phyloP scores from a whole-genome alignment of 2,113 vertebrate genomes.

The Lampris megalopsis region DNA sequence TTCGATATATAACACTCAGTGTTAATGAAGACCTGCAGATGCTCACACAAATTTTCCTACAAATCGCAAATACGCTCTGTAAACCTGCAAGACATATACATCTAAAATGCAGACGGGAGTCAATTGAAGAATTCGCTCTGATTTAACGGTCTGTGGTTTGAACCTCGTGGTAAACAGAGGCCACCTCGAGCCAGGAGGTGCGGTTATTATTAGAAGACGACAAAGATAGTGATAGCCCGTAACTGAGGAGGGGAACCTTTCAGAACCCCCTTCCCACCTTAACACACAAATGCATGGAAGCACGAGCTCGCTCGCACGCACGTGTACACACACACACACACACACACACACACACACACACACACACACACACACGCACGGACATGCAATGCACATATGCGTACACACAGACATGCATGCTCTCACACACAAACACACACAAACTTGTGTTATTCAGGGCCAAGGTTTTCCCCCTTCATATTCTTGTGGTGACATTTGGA shows the following conservation, averaged over 20 bases:
- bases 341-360: not conserved
- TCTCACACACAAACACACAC: slow-evolving; percentile 10
- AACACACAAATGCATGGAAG: not conserved
- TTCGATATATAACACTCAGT: not conserved
- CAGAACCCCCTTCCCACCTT: not conserved
- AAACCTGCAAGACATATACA: not conserved
- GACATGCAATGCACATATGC: slow-evolving; percentile 1
- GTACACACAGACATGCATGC: not conserved
- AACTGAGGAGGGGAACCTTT: slow-evolving; percentile 47
- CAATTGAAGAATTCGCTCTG: not conserved
- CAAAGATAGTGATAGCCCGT: slow-evolving; percentile 52
- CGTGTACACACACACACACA: not conserved
- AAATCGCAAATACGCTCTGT: not conserved
- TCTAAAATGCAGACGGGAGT: not conserved
- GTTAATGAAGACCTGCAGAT: not conserved
- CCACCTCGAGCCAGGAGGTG: slow-evolving; percentile 36
- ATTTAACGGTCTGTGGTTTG: slow-evolving; percentile 5
- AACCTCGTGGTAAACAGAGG: slow-evolving; percentile 17
- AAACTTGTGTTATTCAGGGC: not conserved
- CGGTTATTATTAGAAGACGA: slow-evolving; percentile 69
- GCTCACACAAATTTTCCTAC: not conserved
- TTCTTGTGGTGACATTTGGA: slow-evolving; percentile 9
- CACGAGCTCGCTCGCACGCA: not conserved
- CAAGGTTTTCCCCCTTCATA: not conserved
- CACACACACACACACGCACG: not conserved